Evolutionary conservation across 2,888 invertebrate genomes (phyloP).

Genomic region (Sturmia bella): DNA sequence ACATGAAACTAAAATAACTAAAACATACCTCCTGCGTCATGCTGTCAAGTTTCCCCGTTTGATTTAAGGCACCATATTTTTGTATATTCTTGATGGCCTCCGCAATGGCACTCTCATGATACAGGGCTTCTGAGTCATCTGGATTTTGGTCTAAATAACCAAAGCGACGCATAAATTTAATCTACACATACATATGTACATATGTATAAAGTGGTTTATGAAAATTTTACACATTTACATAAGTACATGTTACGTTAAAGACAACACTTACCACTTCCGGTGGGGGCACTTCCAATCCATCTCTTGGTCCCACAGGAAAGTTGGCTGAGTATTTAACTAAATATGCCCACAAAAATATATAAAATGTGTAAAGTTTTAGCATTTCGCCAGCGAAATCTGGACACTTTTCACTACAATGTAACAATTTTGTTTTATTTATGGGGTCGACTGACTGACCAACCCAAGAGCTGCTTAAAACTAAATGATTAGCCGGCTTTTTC

Average conservation of each 20-base stretch:
- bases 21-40: conserved; percentile 84
- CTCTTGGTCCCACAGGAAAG: conserved; percentile 30
- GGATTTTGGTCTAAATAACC: conserved; percentile 85
- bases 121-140: conserved; percentile 84
- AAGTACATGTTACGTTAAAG: too few species aligned
- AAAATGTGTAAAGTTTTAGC: conserved; percentile 34
- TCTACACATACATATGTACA: conserved; percentile 82
- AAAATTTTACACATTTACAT: background rate
- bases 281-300: conserved; percentile 73
- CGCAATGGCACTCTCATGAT: conserved; percentile 85
- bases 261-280: conserved; percentile 72
- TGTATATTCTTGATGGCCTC: conserved; percentile 87
- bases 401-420: background rate
- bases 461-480: conserved; percentile 27
- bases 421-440: too few species aligned
- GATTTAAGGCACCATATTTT: conserved; percentile 86
- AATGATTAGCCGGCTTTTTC: conserved; percentile 37
- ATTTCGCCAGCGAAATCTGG: conserved; percentile 27
- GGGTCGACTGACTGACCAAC: conserved; percentile 12
- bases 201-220: background rate
- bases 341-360: background rate
- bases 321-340: background rate
- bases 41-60: conserved; percentile 87
- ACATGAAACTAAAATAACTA: too few species aligned
- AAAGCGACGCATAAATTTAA: conserved; percentile 86